These are phyloP conservation scores for Anoplius nigerrimus DNA, from an alignment of 2,888 invertebrate species.

Conservation along the genomic window DNA sequence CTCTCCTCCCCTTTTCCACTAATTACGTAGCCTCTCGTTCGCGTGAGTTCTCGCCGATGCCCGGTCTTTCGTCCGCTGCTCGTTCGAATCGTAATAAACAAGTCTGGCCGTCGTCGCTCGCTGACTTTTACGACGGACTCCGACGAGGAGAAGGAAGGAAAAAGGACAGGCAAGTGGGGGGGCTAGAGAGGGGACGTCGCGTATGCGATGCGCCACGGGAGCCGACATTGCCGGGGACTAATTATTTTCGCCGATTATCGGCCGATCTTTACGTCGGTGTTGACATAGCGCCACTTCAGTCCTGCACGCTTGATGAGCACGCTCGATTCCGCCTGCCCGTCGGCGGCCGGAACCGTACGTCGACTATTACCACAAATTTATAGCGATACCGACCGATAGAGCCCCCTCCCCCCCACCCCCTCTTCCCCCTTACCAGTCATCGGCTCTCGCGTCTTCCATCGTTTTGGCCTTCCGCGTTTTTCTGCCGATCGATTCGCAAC, in stretches of 20 bases:
- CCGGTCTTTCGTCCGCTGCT: too few species aligned
- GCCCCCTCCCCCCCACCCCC: neutral
- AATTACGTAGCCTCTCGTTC: slow-evolving; percentile 70
- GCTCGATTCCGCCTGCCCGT: neutral
- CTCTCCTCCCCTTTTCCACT: slow-evolving; percentile 66
- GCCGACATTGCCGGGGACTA: neutral
- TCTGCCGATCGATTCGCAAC: too few species aligned
- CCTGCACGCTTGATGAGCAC: neutral
- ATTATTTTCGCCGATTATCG: slow-evolving; percentile 16
- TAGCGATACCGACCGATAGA: neutral
- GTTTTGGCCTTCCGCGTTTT: too few species aligned
- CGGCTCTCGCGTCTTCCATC: too few species aligned
- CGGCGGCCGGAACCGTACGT: too few species aligned
- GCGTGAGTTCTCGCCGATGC: slow-evolving; percentile 58
- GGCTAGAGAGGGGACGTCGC: too few species aligned
- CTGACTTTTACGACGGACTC: too few species aligned
- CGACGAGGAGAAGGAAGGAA: neutral
- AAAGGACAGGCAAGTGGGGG: neutral
- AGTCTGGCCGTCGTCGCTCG: too few species aligned
- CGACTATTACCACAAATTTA: neutral
- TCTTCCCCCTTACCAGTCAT: too few species aligned
- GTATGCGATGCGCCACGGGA: too few species aligned
- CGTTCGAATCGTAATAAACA: too few species aligned
- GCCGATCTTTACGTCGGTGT: slow-evolving; percentile 1
- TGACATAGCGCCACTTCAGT: slow-evolving; percentile 2